Base-by-base conservation (phyloP, 2,797 vertebrate genomes). In the Xyrichtys novacula region DNA sequence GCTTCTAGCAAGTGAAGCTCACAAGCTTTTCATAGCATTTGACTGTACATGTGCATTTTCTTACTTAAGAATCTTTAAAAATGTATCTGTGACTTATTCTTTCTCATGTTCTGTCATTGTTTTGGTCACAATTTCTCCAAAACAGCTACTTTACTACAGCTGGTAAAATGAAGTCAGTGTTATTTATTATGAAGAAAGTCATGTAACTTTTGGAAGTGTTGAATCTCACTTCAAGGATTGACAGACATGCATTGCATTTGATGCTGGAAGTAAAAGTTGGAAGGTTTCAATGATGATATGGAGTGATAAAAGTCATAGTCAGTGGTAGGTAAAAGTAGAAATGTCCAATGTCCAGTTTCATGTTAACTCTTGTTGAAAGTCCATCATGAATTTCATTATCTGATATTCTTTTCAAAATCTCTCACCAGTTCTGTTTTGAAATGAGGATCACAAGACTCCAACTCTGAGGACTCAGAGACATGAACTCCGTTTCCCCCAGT, bases 401-500 rank as follows among this genome's bases (percentile, higher is more conserved):
- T 59, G 3, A 2, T 42, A 6, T 40, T n/a, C 25, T 44, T 29
- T 23, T 4, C 26, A 50, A 36, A 49, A 1, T 36, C 38, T 54
- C 32, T 19, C 19, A 3, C 3, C 60, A 82, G 80, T 80, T 83
- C 48, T 60, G 44, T 71, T 72, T 80, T 62, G 65, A 60, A 60
- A 80, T 84, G 85, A 85, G 44, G 78, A 85, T 62, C 61, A 48
- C 34, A 52, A 23, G 60, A 48, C 42, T 77, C 43, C 61, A 53
- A 61, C 57, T 74, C 48, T 88, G 84, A 75, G 60, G 34, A 9
- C 53, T 79, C 69, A 54, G 78, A 83, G 83, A 81, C 88, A 97
- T 97, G 96, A 96, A 97, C 92, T 96, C 96, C 0, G 89, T 97
- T 84, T 96, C 96, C 63, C 96, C 96, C 54, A 94, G 93, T 17